Conservation (phyloP, 2,797 vertebrate genomes). For the Sternotherus odoratus region DNA sequence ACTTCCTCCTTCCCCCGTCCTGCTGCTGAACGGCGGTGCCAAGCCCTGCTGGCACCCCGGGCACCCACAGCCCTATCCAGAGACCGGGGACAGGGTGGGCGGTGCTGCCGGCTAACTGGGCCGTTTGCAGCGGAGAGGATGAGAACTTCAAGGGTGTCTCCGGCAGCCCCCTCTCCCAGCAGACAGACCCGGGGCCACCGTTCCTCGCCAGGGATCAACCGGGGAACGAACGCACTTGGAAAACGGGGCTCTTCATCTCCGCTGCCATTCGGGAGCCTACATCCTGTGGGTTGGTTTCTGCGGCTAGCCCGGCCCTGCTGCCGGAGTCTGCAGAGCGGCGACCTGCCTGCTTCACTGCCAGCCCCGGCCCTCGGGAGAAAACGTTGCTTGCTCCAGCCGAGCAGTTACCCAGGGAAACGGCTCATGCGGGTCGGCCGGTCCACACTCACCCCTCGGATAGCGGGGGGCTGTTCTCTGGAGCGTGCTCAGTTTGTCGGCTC, state of each 20-base stretch:
- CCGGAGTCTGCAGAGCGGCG: background rate
- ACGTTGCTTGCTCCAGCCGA: background rate
- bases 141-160: accelerated
- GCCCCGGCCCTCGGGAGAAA: background rate
- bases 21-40: background rate
- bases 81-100: background rate
- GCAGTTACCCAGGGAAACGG: background rate
- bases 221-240: constrained; percentile 49
- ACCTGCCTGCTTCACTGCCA: background rate
- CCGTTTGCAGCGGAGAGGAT: accelerated
- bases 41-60: background rate
- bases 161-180: background rate
- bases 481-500: accelerated
- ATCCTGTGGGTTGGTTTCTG: background rate
- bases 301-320: too few relatives aligned
- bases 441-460: background rate
- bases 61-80: accelerated
- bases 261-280: background rate
- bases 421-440: background rate
- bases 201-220: too few relatives aligned
- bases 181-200: background rate
- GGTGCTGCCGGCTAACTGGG: background rate
- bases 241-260: constrained; percentile 52
- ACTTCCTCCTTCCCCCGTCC: accelerated
- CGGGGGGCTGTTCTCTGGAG: background rate